Evolutionary conservation across 2,113 vertebrate genomes (phyloP).

Genomic region (Sapajus apella): DNA sequence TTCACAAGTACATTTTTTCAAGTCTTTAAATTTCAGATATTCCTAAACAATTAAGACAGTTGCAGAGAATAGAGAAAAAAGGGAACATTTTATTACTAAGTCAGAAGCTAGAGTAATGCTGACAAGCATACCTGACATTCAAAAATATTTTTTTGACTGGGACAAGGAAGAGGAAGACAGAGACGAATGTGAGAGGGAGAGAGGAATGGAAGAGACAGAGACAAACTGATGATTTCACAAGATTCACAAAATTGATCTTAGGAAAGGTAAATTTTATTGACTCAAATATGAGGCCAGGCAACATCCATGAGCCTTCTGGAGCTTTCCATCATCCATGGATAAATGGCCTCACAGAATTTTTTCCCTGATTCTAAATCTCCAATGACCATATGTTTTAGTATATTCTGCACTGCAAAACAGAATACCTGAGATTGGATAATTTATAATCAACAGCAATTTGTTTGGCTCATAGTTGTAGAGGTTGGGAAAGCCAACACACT

Average conservation of each 20-base stretch:
- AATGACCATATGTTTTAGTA: not conserved
- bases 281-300: not conserved
- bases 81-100: conserved; percentile 11
- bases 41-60: conserved; percentile 27
- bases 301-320: not conserved
- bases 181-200: not conserved
- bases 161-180: not conserved
- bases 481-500: not conserved
- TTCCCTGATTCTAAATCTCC: not conserved
- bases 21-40: conserved; percentile 19
- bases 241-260: not conserved
- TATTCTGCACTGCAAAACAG: not conserved
- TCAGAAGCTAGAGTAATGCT: conserved; percentile 19
- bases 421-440: not conserved
- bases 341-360: not conserved
- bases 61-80: not conserved
- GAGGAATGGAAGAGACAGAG: not conserved
- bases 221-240: not conserved
- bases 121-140: not conserved
- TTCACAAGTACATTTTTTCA: not conserved
- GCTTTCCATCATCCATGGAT: not conserved
- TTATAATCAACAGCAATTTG: not conserved
- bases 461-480: not conserved
- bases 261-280: conserved; percentile 5
- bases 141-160: conserved; percentile 29